Conservation (phyloP, 2,797 vertebrate genomes). For the Notoglanidium macrostoma region DNA sequence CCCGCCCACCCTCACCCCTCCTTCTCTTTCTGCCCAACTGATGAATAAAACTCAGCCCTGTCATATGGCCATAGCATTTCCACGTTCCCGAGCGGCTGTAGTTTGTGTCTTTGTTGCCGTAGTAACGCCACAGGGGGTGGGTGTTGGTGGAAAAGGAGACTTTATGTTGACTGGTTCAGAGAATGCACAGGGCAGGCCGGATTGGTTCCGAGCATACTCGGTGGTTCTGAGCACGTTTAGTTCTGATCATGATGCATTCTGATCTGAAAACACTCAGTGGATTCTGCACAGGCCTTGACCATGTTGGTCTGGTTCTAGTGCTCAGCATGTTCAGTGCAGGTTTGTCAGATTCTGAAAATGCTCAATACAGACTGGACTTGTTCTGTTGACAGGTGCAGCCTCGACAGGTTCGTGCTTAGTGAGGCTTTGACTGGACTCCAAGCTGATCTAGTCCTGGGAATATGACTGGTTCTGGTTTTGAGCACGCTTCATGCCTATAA, state of each 20-base stretch:
- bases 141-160: slow-evolving; percentile 53
- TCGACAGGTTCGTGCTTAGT: neutral
- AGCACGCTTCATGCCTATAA: neutral
- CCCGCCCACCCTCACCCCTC: slow-evolving; percentile 58
- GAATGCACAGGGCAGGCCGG: neutral
- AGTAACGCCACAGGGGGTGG: slow-evolving; percentile 65
- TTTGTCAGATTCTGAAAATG: neutral
- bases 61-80: slow-evolving; percentile 40
- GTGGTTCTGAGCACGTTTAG: neutral
- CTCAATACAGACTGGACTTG: neutral
- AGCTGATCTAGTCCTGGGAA: neutral
- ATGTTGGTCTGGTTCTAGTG: neutral
- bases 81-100: slow-evolving; percentile 1
- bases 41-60: slow-evolving; percentile 32
- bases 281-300: neutral
- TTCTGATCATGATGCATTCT: neutral
- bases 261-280: neutral
- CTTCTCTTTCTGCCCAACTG: slow-evolving; percentile 36
- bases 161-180: slow-evolving; percentile 22
- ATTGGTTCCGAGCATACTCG: neutral
- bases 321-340: neutral
- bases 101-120: slow-evolving; percentile 60
- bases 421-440: neutral
- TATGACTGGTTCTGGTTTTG: neutral
- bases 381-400: neutral